Percentiles rank a stretch among this genome's conserved stretches.
Evolutionary conservation across 2,113 vertebrate species (phyloP).

Genomic region (Fregata magnificens): DNA sequence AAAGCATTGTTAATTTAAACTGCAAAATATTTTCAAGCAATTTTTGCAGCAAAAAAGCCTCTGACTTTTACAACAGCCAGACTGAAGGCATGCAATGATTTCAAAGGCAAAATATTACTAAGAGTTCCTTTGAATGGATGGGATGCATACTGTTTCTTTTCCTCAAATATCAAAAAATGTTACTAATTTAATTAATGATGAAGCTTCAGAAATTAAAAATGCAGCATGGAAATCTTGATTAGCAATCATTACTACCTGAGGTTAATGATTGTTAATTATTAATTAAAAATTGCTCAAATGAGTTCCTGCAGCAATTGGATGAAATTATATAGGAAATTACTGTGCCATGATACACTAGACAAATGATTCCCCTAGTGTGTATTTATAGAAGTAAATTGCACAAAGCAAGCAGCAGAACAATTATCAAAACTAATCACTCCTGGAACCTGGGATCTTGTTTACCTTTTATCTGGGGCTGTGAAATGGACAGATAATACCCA

Average conservation of each 20-base stretch:
- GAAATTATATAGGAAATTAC: constrained; percentile 68
- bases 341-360: constrained; percentile 39
- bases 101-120: constrained; percentile 7
- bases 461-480: constrained; percentile 32
- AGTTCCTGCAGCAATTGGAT: constrained; percentile 65
- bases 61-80: not conserved
- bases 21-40: constrained; percentile 13
- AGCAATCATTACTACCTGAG: constrained; percentile 56
- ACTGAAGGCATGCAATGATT: not conserved
- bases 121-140: not conserved
- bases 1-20: constrained; percentile 2
- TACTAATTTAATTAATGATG: constrained; percentile 56
- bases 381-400: constrained; percentile 48
- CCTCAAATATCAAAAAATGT: not conserved
- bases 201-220: constrained; percentile 26
- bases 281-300: constrained; percentile 67
- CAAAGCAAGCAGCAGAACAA: constrained; percentile 42
- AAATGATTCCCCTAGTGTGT: constrained; percentile 37
- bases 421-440: constrained; percentile 54
- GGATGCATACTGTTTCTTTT: not conserved
- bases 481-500: constrained; percentile 21
- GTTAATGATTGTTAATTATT: constrained; percentile 68
- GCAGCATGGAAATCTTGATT: constrained; percentile 58
- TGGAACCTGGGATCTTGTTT: constrained; percentile 45
- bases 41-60: constrained; percentile 18